Conservation (phyloP, 1,140 invertebrate genomes). For the Zaprionus inermis region DNA sequence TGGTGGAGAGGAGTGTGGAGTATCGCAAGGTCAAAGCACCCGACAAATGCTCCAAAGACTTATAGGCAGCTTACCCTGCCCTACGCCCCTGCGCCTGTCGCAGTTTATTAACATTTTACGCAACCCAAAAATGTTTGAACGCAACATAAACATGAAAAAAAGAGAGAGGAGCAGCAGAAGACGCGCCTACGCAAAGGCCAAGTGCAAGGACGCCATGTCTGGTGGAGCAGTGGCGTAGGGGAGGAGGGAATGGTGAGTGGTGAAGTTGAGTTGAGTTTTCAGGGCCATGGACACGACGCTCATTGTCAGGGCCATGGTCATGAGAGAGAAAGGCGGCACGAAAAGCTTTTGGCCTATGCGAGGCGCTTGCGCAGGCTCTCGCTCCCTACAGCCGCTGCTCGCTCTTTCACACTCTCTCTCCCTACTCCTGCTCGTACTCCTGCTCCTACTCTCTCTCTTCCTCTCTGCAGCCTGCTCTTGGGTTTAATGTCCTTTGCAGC, state of each 20-base stretch:
- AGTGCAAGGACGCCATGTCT: constrained; percentile 66
- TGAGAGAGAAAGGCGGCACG: constrained; percentile 59
- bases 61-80: constrained; percentile 35
- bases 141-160: constrained; percentile 50
- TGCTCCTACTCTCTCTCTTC: constrained; percentile 2
- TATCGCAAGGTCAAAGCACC: constrained; percentile 81
- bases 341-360: constrained; percentile 59
- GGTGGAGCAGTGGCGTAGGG: neutral
- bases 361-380: constrained; percentile 38
- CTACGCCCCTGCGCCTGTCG: constrained; percentile 30
- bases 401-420: neutral
- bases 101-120: constrained; percentile 78
- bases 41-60: constrained; percentile 49
- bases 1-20: constrained; percentile 20
- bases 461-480: constrained; percentile 21
- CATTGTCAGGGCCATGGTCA: constrained; percentile 77
- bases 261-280: constrained; percentile 32
- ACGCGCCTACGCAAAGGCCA: constrained; percentile 73
- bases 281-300: constrained; percentile 64
- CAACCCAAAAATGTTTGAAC: constrained; percentile 46
- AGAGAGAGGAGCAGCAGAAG: neutral
- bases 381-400: neutral
- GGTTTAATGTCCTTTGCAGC: constrained; percentile 82
- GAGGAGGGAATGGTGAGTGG: neutral
- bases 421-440: too few relatives aligned